Conservation (phyloP, 2,797 vertebrate genomes). For the Anomalospiza imberbis region DNA sequence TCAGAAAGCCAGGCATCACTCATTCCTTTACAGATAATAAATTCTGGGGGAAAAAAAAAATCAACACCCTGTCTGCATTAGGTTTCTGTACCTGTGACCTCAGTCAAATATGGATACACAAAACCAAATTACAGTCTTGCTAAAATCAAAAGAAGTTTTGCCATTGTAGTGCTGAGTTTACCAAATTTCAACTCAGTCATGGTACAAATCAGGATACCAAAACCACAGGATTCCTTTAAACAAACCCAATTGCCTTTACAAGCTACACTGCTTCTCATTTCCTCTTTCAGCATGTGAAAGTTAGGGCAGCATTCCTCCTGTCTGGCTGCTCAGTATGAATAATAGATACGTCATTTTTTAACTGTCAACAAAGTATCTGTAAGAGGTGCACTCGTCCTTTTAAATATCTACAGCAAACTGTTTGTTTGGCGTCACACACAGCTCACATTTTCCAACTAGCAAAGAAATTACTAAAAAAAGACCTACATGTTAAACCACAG, state of each 20-base stretch:
- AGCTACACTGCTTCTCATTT: conserved; percentile 6
- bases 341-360: conserved; percentile 69
- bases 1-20: background rate
- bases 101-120: background rate
- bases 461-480: background rate
- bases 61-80: background rate
- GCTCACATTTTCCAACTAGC: background rate
- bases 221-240: background rate
- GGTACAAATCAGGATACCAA: background rate
- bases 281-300: background rate
- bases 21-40: background rate
- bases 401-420: conserved; percentile 37
- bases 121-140: background rate
- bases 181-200: background rate
- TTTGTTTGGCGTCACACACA: conserved; percentile 28
- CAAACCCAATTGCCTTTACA: background rate
- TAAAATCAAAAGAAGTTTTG: background rate
- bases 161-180: background rate
- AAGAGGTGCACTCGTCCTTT: conserved; percentile 42
- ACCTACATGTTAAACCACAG: background rate
- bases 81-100: background rate
- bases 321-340: conserved; percentile 57
- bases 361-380: conserved; percentile 63
- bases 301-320: conserved; percentile 46
- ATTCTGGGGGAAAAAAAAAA: background rate